Percentiles rank a stretch among this genome's conserved stretches.
Evolutionary conservation across 2,888 invertebrate species (phyloP).

Genomic region (Spatulosminthurus flaviceps): DNA sequence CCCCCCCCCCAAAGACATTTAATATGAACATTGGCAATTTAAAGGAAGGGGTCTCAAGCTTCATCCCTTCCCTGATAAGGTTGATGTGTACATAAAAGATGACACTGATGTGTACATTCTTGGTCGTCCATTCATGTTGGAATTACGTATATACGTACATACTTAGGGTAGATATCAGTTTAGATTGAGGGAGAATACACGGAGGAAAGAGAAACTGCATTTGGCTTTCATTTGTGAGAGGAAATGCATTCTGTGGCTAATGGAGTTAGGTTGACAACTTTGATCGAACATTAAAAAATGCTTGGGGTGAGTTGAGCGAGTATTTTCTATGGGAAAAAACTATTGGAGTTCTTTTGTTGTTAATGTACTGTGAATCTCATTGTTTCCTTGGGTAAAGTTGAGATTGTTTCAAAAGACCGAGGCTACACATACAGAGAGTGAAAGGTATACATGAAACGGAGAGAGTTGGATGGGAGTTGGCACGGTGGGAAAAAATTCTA

Average conservation of each 20-base stretch:
- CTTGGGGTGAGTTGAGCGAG: neutral
- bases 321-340: neutral
- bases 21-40: no score
- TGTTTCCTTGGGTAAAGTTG: constrained; percentile 14
- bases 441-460: neutral
- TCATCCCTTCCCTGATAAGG: no score
- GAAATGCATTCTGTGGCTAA: constrained; percentile 9
- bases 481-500: neutral
- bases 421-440: neutral
- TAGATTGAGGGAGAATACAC: no score
- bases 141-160: no score
- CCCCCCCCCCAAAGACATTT: no score
- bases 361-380: constrained; percentile 14
- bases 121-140: no score
- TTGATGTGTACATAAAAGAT: no score
- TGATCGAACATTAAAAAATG: constrained; percentile 14
- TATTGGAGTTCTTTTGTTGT: neutral
- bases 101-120: no score
- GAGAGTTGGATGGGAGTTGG: neutral
- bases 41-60: no score
- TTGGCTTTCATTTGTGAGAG: neutral
- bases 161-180: no score
- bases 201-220: no score
- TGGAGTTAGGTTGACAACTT: constrained; percentile 8
- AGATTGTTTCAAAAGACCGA: neutral